phyloP scores from a whole-genome alignment of 2,113 vertebrate species.

The Scophthalmus maximus region DNA sequence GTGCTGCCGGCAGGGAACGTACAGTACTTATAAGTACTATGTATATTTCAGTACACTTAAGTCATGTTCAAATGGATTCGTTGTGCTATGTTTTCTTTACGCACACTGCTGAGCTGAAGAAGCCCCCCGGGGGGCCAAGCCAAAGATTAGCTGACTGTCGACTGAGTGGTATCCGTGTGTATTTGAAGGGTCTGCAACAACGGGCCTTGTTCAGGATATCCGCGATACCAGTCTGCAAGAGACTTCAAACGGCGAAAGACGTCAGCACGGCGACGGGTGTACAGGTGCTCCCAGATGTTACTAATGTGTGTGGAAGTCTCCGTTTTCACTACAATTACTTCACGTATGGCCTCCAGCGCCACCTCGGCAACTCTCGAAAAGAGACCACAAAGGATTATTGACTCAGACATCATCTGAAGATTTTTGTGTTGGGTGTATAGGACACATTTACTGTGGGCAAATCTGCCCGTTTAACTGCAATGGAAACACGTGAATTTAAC shows the following conservation, averaged over 20 bases:
- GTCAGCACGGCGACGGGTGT: conserved; percentile 15
- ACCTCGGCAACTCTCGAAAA: neutral
- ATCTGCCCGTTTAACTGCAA: too few relatives aligned
- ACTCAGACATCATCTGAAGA: neutral
- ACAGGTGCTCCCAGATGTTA: conserved; percentile 15
- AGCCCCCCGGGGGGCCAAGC: conserved; percentile 49
- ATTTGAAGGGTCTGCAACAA: conserved; percentile 69
- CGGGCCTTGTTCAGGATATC: conserved; percentile 33
- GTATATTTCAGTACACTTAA: neutral
- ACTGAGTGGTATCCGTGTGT: conserved; percentile 35
- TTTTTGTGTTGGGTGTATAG: neutral
- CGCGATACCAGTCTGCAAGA: conserved; percentile 20
- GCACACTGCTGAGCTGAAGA: conserved; percentile 41
- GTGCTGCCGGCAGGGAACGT: conserved; percentile 44
- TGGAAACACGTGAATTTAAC: too few relatives aligned
- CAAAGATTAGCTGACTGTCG: conserved; percentile 64
- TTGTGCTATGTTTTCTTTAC: conserved; percentile 49
- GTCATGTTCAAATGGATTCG: conserved; percentile 56
- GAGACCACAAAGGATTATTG: conserved; percentile 16
- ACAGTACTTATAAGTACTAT: conserved; percentile 25
- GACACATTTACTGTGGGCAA: too few relatives aligned
- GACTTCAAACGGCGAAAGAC: conserved; percentile 50
- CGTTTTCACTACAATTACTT: conserved; percentile 12
- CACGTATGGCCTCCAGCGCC: conserved; percentile 1
- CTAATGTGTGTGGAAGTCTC: neutral